A percentile compares a stretch with the other conserved stretches of the same genome.
Evolutionary conservation across 1,140 invertebrate genomes (phyloP).

Genomic region (Drosophila ercepeae): DNA sequence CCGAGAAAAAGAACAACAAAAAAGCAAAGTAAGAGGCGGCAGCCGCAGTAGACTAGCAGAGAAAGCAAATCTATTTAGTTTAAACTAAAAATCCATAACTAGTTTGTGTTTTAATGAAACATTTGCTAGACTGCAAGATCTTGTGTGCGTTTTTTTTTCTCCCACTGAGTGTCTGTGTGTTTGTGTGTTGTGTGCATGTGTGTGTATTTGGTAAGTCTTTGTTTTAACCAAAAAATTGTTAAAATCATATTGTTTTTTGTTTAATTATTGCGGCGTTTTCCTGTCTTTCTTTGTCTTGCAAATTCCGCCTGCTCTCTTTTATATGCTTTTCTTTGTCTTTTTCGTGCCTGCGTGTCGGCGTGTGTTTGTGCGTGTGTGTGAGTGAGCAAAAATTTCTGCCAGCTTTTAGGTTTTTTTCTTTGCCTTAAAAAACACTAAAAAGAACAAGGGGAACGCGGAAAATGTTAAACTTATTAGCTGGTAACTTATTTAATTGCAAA

Average conservation of each 20-base stretch:
- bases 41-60: too few relatives aligned
- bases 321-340: conserved; percentile 46
- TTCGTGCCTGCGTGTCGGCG: conserved; percentile 32
- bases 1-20: neutral
- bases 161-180: neutral
- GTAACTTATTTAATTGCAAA: conserved; percentile 27
- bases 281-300: conserved; percentile 41
- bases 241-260: neutral
- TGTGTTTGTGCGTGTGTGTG: conserved; percentile 19
- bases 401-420: neutral
- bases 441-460: conserved; percentile 1
- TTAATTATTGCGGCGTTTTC: conserved; percentile 1
- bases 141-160: conserved; percentile 12
- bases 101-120: neutral
- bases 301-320: neutral
- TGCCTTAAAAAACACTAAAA: neutral
- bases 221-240: neutral
- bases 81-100: neutral
- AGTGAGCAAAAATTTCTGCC: conserved; percentile 14
- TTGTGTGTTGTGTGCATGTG: conserved; percentile 3
- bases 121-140: too few relatives aligned
- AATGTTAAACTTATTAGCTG: conserved; percentile 40
- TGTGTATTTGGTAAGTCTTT: conserved; percentile 12
- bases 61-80: neutral
- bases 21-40: neutral